phyloP scores from a whole-genome alignment of 1,140 invertebrate species.

The Zaprionus vittiger region DNA sequence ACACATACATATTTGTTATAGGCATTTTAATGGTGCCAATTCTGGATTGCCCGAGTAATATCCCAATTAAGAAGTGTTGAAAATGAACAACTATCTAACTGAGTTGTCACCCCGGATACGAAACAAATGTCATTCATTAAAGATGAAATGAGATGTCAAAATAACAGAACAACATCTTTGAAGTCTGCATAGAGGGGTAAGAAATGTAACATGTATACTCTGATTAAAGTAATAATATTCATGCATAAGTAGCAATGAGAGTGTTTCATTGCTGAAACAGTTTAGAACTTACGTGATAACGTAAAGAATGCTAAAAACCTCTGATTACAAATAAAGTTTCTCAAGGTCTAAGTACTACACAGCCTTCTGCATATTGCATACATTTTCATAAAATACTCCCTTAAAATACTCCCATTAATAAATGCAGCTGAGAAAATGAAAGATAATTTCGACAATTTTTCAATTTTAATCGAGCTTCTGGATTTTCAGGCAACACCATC shows the following conservation, averaged over 20 bases:
- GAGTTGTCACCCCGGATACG: not conserved
- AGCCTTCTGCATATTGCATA: not conserved
- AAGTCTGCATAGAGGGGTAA: not conserved
- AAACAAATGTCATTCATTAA: slow-evolving; percentile 26
- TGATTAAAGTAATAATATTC: not conserved
- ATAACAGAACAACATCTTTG: slow-evolving; percentile 3
- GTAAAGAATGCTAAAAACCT: not conserved
- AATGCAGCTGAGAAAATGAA: not conserved
- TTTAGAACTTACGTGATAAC: not conserved
- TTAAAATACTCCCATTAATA: not conserved
- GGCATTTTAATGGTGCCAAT: slow-evolving; percentile 49
- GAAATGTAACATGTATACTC: not conserved
- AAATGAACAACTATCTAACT: slow-evolving; percentile 8
- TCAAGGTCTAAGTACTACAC: too few species aligned
- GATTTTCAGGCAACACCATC: not conserved
- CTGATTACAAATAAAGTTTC: too few species aligned
- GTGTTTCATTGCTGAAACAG: not conserved
- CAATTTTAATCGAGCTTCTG: slow-evolving; percentile 15
- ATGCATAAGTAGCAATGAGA: too few species aligned
- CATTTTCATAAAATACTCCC: not conserved
- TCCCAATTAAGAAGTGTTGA: slow-evolving; percentile 17
- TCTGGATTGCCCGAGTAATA: slow-evolving; percentile 25
- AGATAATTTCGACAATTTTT: not conserved
- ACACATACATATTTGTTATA: slow-evolving; percentile 44
- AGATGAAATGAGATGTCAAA: slow-evolving; percentile 30